Evolutionary conservation across 1,140 invertebrate genomes (phyloP).

Genomic region (Choristoneura fumiferana): DNA sequence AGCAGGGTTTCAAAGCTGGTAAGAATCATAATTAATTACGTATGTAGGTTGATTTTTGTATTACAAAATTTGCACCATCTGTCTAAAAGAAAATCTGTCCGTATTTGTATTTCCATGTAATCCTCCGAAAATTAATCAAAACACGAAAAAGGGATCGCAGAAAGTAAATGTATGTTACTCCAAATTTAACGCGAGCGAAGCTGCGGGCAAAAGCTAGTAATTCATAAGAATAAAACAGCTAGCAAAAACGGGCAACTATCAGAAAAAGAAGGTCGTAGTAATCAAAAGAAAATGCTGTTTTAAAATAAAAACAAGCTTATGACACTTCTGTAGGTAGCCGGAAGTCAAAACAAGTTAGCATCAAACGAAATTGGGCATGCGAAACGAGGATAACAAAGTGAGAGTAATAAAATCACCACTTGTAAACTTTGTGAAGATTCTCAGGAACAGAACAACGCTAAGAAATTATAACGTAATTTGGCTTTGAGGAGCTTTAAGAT

Average conservation of each 20-base stretch:
- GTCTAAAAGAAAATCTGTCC: too few species aligned
- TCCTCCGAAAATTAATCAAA: too few species aligned
- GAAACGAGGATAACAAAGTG: constrained; percentile 7
- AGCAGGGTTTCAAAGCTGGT: too few species aligned
- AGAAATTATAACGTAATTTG: constrained; percentile 25
- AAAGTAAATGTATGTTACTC: too few species aligned
- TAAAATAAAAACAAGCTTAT: not conserved
- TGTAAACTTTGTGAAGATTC: constrained; percentile 6
- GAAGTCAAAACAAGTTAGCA: constrained; percentile 8
- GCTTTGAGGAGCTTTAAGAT: constrained; percentile 23
- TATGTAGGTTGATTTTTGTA: too few species aligned
- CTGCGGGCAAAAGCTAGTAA: too few species aligned
- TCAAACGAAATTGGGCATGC: constrained; percentile 2
- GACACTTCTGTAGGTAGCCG: not conserved
- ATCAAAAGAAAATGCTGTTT: not conserved
- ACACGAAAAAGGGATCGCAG: too few species aligned
- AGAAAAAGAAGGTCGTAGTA: not conserved
- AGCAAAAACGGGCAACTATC: not conserved
- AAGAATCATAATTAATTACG: too few species aligned
- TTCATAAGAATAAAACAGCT: not conserved
- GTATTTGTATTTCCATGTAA: too few species aligned
- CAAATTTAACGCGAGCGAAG: too few species aligned
- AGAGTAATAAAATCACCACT: constrained; percentile 18
- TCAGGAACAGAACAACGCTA: constrained; percentile 5
- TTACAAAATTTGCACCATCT: too few species aligned